These are phyloP conservation scores for Eurystomus glaucurus DNA, from an alignment of 2,797 vertebrate genomes.

Conservation along the genomic window DNA sequence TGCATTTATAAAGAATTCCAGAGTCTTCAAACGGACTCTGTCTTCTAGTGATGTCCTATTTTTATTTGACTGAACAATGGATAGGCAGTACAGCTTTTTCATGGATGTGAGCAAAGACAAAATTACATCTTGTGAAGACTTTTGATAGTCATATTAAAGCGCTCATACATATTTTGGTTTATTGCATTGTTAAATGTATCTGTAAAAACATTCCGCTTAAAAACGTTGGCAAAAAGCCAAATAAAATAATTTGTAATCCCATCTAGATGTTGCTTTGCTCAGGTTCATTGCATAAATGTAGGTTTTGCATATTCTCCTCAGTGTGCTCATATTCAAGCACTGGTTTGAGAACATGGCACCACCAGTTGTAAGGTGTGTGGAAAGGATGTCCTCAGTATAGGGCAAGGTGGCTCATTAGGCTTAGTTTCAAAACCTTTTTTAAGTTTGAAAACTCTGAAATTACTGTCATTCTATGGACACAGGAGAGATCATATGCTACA, in stretches of 20 bases:
- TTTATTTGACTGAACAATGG: background rate
- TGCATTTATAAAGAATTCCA: background rate
- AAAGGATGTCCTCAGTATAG: background rate
- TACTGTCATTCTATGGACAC: background rate
- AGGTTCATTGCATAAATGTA: background rate
- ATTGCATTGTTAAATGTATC: background rate
- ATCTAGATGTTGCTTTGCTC: background rate
- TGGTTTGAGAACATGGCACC: background rate
- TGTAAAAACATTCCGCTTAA: background rate
- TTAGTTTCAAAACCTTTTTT: background rate
- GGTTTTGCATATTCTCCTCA: background rate
- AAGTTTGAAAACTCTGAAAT: background rate
- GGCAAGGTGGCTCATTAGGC: background rate
- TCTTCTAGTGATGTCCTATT: background rate
- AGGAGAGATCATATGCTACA: background rate
- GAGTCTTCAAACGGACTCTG: background rate
- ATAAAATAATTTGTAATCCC: background rate
- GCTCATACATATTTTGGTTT: background rate
- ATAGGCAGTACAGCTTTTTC: background rate
- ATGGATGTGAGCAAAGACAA: background rate
- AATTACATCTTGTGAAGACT: background rate
- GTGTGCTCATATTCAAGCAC: rapidly evolving
- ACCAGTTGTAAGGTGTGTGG: background rate
- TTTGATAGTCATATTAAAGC: background rate
- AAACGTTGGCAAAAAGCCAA: background rate